Conservation (phyloP, 2,888 invertebrate species). For the Argyresthia albistria region DNA sequence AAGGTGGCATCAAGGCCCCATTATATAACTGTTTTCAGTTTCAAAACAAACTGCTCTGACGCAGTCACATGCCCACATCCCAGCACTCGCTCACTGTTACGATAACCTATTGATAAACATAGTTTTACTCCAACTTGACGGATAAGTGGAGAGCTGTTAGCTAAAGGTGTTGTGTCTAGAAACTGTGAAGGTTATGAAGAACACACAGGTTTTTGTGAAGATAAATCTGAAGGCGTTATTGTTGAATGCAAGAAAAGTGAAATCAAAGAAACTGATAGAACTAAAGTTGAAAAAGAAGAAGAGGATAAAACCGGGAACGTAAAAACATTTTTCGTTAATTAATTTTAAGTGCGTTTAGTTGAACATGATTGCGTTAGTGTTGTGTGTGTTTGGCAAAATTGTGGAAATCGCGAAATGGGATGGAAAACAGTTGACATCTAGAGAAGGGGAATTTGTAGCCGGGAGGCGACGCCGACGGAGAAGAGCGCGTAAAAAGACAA, state of each 20-base stretch:
- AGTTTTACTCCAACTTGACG: background rate
- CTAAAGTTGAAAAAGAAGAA: slow-evolving; percentile 33
- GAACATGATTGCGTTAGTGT: slow-evolving; percentile 46
- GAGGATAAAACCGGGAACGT: slow-evolving; percentile 21
- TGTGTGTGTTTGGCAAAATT: slow-evolving; percentile 43
- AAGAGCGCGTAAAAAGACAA: slow-evolving; percentile 18
- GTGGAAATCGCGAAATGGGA: slow-evolving; percentile 29
- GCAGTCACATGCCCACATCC: slow-evolving; percentile 17
- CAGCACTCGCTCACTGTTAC: background rate
- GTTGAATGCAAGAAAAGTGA: slow-evolving; percentile 11
- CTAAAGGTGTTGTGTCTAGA: slow-evolving; percentile 23
- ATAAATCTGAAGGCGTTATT: slow-evolving; percentile 7
- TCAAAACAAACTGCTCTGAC: slow-evolving; percentile 20
- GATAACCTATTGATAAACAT: slow-evolving; percentile 45
- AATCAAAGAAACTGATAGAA: slow-evolving; percentile 14
- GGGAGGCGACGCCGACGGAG: slow-evolving; percentile 9
- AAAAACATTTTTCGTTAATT: background rate
- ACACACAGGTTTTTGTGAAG: slow-evolving; percentile 16
- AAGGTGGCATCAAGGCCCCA: no score
- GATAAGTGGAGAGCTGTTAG: slow-evolving; percentile 4
- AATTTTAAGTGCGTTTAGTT: slow-evolving; percentile 5
- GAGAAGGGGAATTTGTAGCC: slow-evolving; percentile 11
- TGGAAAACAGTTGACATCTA: slow-evolving; percentile 13
- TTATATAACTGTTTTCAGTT: slow-evolving; percentile 14
- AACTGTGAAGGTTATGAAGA: slow-evolving; percentile 27